Percentiles rank a stretch among this genome's conserved stretches.
These are phyloP conservation scores for Anneissia japonica DNA, from an alignment of 35 echinoderm and acorn worm genomes.

Conservation along the genomic window DNA sequence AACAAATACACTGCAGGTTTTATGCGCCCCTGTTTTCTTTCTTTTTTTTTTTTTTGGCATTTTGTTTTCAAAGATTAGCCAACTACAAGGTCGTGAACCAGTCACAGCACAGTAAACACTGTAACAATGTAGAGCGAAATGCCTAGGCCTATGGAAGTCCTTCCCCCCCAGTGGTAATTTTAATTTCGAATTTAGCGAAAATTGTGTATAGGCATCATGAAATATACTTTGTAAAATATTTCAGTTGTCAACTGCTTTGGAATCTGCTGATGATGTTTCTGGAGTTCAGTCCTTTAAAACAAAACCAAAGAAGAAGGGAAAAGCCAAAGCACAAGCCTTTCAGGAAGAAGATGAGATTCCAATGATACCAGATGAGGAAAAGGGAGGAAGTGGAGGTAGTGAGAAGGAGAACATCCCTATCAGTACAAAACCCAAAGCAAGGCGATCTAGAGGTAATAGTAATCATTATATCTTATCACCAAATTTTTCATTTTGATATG, in stretches of 20 bases:
- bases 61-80: no score
- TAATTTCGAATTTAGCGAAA: no score
- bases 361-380: conserved; percentile 23
- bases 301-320: not conserved
- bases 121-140: no score
- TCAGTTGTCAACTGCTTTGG: conserved; percentile 54
- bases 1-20: no score
- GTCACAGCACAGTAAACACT: no score
- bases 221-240: no score
- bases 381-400: not conserved
- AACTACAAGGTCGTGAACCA: no score
- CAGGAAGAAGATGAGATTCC: conserved; percentile 30
- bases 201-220: no score
- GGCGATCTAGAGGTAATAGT: not conserved
- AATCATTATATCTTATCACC: not conserved
- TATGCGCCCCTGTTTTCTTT: no score
- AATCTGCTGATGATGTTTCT: conserved; percentile 40
- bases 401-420: not conserved
- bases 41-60: no score
- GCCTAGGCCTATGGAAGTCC: no score
- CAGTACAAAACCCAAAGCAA: not conserved
- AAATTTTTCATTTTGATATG: not conserved
- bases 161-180: no score
- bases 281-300: not conserved
- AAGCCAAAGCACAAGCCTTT: not conserved